These are phyloP conservation scores for Diadegma fenestrale DNA, from an alignment of 2,888 invertebrate genomes.

Conservation along the genomic window DNA sequence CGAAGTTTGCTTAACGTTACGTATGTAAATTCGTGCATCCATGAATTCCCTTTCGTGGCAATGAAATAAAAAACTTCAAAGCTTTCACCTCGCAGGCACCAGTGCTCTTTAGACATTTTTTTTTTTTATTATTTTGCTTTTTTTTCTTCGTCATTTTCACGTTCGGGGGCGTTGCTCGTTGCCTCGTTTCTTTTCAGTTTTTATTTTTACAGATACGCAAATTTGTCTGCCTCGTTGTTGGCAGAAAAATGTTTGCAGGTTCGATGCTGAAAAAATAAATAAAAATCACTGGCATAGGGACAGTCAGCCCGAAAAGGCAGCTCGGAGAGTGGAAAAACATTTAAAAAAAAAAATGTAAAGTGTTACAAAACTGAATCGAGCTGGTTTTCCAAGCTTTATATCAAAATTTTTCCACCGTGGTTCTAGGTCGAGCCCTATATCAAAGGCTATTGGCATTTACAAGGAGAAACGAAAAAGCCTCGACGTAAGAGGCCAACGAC, in stretches of 20 bases:
- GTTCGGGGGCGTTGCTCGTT: slow-evolving; percentile 24
- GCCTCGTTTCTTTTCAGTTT: slow-evolving; percentile 39
- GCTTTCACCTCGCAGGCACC: slow-evolving; percentile 22
- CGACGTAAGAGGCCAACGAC: slow-evolving; percentile 65
- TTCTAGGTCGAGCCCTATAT: slow-evolving; percentile 61
- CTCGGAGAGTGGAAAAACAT: slow-evolving; percentile 15
- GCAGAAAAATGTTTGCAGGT: slow-evolving; percentile 28
- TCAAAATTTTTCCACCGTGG: slow-evolving; percentile 58
- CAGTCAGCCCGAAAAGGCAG: slow-evolving; percentile 1
- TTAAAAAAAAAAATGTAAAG: slow-evolving; percentile 29
- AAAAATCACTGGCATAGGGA: background rate
- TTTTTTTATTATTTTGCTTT: slow-evolving; percentile 3
- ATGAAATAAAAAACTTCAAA: slow-evolving; percentile 34
- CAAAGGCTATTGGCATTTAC: slow-evolving; percentile 80
- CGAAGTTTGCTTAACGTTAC: slow-evolving; percentile 9
- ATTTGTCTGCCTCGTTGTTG: slow-evolving; percentile 16
- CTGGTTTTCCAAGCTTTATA: slow-evolving; percentile 53
- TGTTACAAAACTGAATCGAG: slow-evolving; percentile 47
- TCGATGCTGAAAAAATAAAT: slow-evolving; percentile 43
- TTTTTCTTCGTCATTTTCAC: slow-evolving; percentile 5
- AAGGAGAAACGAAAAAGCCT: slow-evolving; percentile 77
- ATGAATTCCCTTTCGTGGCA: slow-evolving; percentile 26
- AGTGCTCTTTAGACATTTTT: slow-evolving; percentile 8
- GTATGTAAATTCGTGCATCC: slow-evolving; percentile 20
- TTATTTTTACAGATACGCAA: slow-evolving; percentile 42